Evolutionary conservation across 2,113 vertebrate species (phyloP), one percentile per base, ranked within the genome.

Genomic region (Oreochromis niloticus): DNA sequence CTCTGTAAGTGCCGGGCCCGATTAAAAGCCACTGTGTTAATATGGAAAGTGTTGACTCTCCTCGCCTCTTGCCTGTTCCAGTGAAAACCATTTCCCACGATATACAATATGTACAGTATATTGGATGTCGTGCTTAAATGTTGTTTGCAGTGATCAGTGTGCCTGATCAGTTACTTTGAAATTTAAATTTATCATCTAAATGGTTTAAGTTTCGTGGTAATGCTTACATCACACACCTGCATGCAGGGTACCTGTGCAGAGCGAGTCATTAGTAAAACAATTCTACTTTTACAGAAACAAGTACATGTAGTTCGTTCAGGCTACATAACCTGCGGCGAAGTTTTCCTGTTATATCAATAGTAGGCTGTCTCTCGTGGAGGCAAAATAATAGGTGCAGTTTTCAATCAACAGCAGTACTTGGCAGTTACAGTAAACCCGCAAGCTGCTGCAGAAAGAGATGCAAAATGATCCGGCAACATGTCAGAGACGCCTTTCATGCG

Each of bases 281-380:
- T 1, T 75, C 4, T 48, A 75, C 24, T 13, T 32, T 78, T 78
- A 19, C 24, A 78, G 43, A 32, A 32, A 30, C 3, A 50, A 50
- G 10, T n/a, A 17, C 8, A 0, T 2, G 68, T 73, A 6, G 27
- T 50, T 50, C 6, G 0, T 75, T 50, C 6, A 2, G 27, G 2
- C 43, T 30, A 7, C 34, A 1, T 6, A 48, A 73, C 22, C 2
- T 16, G 39, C 7, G 2, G n/a, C 8, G 17, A 27, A 73, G 43
- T 27, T 3, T 75, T 12, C 14, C 16, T 50, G 27, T 30, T 32
- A 50, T 78, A 50, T 50, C 43, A 19, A 17, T 2, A 2, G 27
- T 50, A n/a, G 27, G 46, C 46, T 50, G 16, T 17, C 27, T 78
- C 9, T 50, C 9, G 3, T 50, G 71, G 43, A 19, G 43, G 41